Evolutionary conservation across 1,140 invertebrate species (phyloP), one percentile per base, ranked within the genome.

Genomic region (Ditylenchus dipsaci): DNA sequence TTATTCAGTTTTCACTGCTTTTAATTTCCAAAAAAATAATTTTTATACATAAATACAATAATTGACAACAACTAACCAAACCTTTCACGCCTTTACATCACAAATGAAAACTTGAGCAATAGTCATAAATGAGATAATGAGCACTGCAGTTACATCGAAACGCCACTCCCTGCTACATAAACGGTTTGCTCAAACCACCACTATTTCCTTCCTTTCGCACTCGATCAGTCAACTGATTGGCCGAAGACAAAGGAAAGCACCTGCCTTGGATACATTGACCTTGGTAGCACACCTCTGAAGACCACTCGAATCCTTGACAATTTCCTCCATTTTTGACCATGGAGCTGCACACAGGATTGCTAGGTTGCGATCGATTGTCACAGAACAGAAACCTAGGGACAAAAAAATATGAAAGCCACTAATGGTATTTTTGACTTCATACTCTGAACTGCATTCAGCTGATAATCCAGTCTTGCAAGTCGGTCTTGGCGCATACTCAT

Each of bases 381-480:
- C 80, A 81, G 71, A 80, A 81, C 15, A 81, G 75, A 62, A 76
- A 81, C 23, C 74, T 76, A 23, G n/a, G n/a, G n/a, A 70, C 81
- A 66, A 1, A 49, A 11, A 49, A 17, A 49, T 19, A 19, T 66
- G 1, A n/a, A 65, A 58, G 53, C 42, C 15, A 29, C 17, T 17
- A 11, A 19, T 1, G 9, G 17, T 17, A 1, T 23, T 43, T 53
- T 53, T 5, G 5, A 26, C 19, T 9, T 67, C 53, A 63, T 63
- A 69, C 75, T 78, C 63, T 67, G 66, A 77, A 45, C 63, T 61
- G 65, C 73, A 75, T 72, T 75, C 73, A 11, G 61, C 64, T 11
- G 73, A 77, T n/a, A 1, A 7, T 58, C 68, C 58, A 49, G 23
- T 69, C 42, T 30, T 38, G 30, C 73, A 75, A 43, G 60, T 56